phyloP scores from a whole-genome alignment of 2,113 vertebrate species.

The Coracopsis vasa region DNA sequence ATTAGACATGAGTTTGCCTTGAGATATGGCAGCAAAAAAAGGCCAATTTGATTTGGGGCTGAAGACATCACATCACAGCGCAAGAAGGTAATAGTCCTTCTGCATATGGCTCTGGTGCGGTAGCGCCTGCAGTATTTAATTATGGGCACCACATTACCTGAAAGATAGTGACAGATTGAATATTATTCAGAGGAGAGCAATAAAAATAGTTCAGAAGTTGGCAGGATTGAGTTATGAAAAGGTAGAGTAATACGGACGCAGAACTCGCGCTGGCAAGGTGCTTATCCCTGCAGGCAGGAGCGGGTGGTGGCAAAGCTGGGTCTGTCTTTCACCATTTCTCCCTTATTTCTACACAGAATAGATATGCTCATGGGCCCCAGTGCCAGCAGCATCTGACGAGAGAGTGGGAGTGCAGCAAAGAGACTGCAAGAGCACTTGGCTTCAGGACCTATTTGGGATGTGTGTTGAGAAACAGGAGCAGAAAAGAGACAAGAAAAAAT shows the following conservation, averaged over 20 bases:
- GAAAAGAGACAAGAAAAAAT: neutral
- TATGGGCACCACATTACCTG: conserved; percentile 55
- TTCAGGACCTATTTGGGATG: neutral
- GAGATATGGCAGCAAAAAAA: conserved; percentile 60
- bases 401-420: neutral
- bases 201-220: conserved; percentile 62
- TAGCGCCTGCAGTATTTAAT: conserved; percentile 68
- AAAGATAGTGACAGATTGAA: conserved; percentile 65
- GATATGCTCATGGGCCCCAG: neutral
- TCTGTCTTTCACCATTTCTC: neutral
- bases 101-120: conserved; percentile 39
- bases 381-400: neutral
- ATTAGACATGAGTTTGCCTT: conserved; percentile 69
- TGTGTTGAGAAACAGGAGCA: neutral
- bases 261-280: fast-evolving
- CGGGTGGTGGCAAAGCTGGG: neutral
- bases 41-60: conserved; percentile 65
- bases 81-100: conserved; percentile 43
- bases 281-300: neutral
- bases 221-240: conserved; percentile 54
- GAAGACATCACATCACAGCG: conserved; percentile 45
- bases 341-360: neutral
- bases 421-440: neutral
- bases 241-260: neutral
- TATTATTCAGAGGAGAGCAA: conserved; percentile 67